Evolutionary conservation across 1,140 invertebrate species (phyloP).

Genomic region (Eulimnadia texana): DNA sequence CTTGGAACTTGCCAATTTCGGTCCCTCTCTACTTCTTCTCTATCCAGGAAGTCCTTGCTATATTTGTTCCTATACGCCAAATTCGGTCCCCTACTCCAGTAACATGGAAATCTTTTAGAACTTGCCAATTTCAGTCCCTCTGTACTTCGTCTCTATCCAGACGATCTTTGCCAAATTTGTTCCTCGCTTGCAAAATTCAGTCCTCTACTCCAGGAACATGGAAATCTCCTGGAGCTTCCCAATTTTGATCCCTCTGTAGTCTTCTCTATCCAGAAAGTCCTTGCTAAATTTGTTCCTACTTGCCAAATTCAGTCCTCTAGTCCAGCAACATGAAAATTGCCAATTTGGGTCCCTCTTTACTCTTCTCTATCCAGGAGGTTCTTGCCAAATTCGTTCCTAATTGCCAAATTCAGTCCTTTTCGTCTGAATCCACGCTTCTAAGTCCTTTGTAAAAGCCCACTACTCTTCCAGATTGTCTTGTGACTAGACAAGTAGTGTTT

Average conservation of each 20-base stretch:
- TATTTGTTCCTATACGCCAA: background rate
- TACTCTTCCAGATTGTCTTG: too few relatives aligned
- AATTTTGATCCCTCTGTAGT: background rate
- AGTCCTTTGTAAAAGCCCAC: too few relatives aligned
- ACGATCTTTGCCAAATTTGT: too few relatives aligned
- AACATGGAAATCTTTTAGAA: background rate
- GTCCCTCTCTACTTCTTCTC: background rate
- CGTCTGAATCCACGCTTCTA: background rate
- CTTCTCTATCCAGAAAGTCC: too few relatives aligned
- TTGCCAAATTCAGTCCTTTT: background rate
- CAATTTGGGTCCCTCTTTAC: background rate
- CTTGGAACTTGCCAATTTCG: background rate
- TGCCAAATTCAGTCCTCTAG: background rate
- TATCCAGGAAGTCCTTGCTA: background rate
- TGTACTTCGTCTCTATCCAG: too few relatives aligned
- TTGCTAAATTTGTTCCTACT: too few relatives aligned
- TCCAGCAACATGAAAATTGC: background rate
- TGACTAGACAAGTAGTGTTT: background rate
- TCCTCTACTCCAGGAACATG: background rate
- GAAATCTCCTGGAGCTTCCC: background rate
- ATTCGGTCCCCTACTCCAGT: background rate
- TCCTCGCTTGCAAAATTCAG: background rate
- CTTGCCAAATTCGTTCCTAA: background rate
- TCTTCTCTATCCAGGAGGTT: background rate
- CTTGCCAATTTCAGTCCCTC: background rate